Percentiles rank a stretch among this genome's conserved stretches.
Evolutionary conservation across 2,113 vertebrate genomes (phyloP).

Genomic region (Saguinus midas): DNA sequence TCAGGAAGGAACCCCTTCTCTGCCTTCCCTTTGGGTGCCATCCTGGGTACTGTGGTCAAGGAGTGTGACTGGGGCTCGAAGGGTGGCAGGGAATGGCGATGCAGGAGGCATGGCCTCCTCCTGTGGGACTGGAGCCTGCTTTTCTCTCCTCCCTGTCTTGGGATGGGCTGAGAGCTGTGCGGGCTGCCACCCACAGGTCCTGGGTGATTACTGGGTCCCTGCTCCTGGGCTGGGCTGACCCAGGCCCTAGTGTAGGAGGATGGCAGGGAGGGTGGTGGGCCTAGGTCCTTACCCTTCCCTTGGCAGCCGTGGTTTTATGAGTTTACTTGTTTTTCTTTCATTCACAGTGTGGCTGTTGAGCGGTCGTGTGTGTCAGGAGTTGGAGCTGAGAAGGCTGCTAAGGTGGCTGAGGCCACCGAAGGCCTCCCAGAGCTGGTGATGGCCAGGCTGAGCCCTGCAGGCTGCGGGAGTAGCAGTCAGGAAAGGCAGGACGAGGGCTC

Average conservation of each 20-base stretch:
- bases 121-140: not conserved
- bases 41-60: not conserved
- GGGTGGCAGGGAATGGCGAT: not conserved
- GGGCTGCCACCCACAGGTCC: too few relatives aligned
- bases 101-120: not conserved
- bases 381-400: not conserved
- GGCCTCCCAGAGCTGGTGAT: not conserved
- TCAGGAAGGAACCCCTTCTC: not conserved
- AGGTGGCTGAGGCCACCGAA: not conserved
- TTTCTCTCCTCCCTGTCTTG: not conserved
- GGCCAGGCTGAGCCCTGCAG: not conserved
- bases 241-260: not conserved
- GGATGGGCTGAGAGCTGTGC: not conserved
- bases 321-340: not conserved
- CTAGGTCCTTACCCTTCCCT: not conserved
- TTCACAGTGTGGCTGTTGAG: not conserved
- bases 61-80: not conserved
- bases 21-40: not conserved
- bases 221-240: not conserved
- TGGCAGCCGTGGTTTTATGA: not conserved
- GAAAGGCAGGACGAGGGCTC: too few relatives aligned
- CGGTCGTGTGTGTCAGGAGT: not conserved
- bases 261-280: not conserved
- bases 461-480: too few relatives aligned
- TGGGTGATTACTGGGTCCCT: too few relatives aligned